Percentiles rank a stretch among this genome's conserved stretches.
phyloP scores from a whole-genome alignment of 2,888 invertebrate species.

The Teinopalpus imperialis region DNA sequence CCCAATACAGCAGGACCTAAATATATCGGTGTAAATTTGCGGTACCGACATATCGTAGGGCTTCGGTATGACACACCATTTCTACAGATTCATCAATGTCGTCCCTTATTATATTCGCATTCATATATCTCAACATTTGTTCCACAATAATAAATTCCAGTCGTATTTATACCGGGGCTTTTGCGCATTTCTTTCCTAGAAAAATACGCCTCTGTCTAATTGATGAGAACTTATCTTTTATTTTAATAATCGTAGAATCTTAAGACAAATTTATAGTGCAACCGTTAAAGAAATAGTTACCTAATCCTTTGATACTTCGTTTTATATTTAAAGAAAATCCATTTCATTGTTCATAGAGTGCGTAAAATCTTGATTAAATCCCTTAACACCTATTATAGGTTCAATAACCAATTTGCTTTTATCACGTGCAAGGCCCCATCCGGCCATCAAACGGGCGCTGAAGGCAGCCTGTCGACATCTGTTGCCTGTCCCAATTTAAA shows the following conservation, averaged over 20 bases:
- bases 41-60: slow-evolving; percentile 32
- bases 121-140: neutral
- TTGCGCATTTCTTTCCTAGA: too few species aligned
- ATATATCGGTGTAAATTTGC: slow-evolving; percentile 36
- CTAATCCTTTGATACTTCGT: too few species aligned
- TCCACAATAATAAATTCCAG: neutral
- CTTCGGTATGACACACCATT: slow-evolving; percentile 23
- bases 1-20: slow-evolving; percentile 33
- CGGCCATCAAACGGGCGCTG: slow-evolving; percentile 60
- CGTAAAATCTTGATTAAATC: neutral
- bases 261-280: too few species aligned
- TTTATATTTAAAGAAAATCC: too few species aligned
- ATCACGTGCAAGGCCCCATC: slow-evolving; percentile 60
- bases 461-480: slow-evolving; percentile 70
- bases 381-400: slow-evolving; percentile 34
- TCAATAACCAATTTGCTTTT: slow-evolving; percentile 58
- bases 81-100: slow-evolving; percentile 20
- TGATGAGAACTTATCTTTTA: too few species aligned
- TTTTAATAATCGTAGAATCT: too few species aligned
- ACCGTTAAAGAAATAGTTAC: too few species aligned
- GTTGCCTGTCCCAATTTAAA: slow-evolving; percentile 66
- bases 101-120: slow-evolving; percentile 12
- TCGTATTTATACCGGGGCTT: too few species aligned
- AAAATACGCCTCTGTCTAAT: too few species aligned
- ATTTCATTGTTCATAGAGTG: neutral